These are phyloP conservation scores for Melolontha melolontha DNA, from an alignment of 2,888 invertebrate species.

Conservation along the genomic window DNA sequence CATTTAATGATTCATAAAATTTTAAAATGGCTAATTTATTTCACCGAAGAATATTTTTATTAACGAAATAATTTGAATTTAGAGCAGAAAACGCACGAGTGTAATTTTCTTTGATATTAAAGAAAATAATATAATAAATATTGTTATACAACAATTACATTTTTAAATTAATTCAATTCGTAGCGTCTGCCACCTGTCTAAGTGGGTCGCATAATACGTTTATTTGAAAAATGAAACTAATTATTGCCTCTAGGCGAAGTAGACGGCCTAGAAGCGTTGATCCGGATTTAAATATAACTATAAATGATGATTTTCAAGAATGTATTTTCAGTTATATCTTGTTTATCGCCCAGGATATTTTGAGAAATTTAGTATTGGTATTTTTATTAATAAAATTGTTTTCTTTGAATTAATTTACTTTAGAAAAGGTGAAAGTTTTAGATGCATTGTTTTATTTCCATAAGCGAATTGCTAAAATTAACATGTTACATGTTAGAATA, in stretches of 20 bases:
- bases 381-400: too few relatives aligned
- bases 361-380: neutral
- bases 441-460: too few relatives aligned
- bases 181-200: slow-evolving; percentile 38
- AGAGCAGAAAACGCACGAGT: too few relatives aligned
- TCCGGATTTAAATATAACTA: slow-evolving; percentile 40
- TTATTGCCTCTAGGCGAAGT: slow-evolving; percentile 33
- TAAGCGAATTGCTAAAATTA: too few relatives aligned
- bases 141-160: neutral
- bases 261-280: slow-evolving; percentile 31
- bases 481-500: too few relatives aligned
- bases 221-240: slow-evolving; percentile 36
- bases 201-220: slow-evolving; percentile 34
- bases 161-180: slow-evolving; percentile 16
- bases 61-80: too few relatives aligned
- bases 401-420: too few relatives aligned
- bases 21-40: too few relatives aligned
- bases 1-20: too few relatives aligned
- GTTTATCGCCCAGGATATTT: neutral
- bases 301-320: slow-evolving; percentile 29
- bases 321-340: slow-evolving; percentile 8
- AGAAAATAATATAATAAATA: neutral
- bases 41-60: too few relatives aligned
- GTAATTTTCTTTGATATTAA: too few relatives aligned
- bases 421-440: too few relatives aligned